phyloP scores from a whole-genome alignment of 1,140 invertebrate genomes.

The Meloidogyne hapla region DNA sequence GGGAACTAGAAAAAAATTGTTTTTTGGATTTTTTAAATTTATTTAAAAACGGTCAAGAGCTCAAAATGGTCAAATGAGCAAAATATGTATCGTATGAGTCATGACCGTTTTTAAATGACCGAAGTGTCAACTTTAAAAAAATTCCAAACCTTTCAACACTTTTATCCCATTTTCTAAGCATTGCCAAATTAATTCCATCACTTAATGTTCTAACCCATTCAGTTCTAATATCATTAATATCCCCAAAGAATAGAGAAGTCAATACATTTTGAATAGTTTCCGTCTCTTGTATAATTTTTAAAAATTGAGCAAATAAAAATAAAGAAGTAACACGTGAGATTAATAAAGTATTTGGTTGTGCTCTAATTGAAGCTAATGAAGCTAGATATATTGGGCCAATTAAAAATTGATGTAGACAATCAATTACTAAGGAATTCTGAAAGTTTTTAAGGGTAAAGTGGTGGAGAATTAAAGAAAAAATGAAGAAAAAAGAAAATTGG shows the following conservation, averaged over 20 bases:
- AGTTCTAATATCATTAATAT: slow-evolving; percentile 55
- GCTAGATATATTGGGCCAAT: slow-evolving; percentile 88
- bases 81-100: too few relatives aligned
- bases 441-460: slow-evolving; percentile 62
- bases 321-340: slow-evolving; percentile 54
- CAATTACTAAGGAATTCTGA: slow-evolving; percentile 90
- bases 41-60: too few relatives aligned
- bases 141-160: slow-evolving; percentile 26
- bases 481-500: too few relatives aligned
- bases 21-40: too few relatives aligned
- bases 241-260: slow-evolving; percentile 55
- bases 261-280: slow-evolving; percentile 54
- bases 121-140: too few relatives aligned
- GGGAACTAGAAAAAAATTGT: slow-evolving; percentile 69
- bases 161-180: slow-evolving; percentile 24
- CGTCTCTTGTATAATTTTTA: slow-evolving; percentile 52
- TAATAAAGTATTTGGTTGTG: slow-evolving; percentile 37
- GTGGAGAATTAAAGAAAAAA: too few relatives aligned
- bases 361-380: slow-evolving; percentile 29
- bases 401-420: slow-evolving; percentile 87
- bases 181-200: slow-evolving; percentile 17
- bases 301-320: slow-evolving; percentile 57
- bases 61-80: too few relatives aligned
- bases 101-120: too few relatives aligned
- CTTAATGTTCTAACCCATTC: slow-evolving; percentile 52